A percentile compares a stretch with the other conserved stretches of the same genome.
Evolutionary conservation across 2,888 invertebrate genomes (phyloP).

Genomic region (Andrena bicolor): DNA sequence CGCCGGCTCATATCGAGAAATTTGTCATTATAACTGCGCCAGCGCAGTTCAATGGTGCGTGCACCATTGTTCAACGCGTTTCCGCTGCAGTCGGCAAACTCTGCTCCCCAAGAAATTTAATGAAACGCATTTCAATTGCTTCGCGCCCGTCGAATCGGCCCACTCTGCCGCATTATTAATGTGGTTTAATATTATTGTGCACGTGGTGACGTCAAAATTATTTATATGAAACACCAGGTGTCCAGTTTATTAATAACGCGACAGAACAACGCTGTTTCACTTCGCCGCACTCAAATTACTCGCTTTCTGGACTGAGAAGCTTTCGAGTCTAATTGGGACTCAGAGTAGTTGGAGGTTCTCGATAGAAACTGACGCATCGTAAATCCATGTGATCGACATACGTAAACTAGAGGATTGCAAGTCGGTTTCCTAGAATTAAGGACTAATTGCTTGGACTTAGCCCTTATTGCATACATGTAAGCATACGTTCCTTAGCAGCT

Average conservation of each 20-base stretch:
- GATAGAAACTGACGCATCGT: not conserved
- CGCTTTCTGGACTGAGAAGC: not conserved
- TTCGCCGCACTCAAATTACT: not conserved
- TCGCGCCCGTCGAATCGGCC: not conserved
- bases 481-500: not conserved
- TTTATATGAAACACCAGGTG: too few species aligned
- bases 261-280: too few species aligned
- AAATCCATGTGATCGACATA: not conserved
- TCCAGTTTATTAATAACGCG: too few species aligned
- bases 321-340: not conserved
- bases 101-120: not conserved
- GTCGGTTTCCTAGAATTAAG: not conserved
- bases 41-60: constrained; percentile 2
- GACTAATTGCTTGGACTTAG: not conserved
- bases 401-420: not conserved
- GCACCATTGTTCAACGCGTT: not conserved
- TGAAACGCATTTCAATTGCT: constrained; percentile 16
- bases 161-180: not conserved
- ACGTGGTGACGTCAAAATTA: not conserved
- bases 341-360: not conserved
- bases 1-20: not conserved
- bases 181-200: not conserved
- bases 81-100: not conserved
- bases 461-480: not conserved
- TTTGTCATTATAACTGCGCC: constrained; percentile 8